A percentile compares a stretch with the other conserved stretches of the same genome.
phyloP scores from a whole-genome alignment of 2,888 invertebrate genomes.

The Alsophila aescularia region DNA sequence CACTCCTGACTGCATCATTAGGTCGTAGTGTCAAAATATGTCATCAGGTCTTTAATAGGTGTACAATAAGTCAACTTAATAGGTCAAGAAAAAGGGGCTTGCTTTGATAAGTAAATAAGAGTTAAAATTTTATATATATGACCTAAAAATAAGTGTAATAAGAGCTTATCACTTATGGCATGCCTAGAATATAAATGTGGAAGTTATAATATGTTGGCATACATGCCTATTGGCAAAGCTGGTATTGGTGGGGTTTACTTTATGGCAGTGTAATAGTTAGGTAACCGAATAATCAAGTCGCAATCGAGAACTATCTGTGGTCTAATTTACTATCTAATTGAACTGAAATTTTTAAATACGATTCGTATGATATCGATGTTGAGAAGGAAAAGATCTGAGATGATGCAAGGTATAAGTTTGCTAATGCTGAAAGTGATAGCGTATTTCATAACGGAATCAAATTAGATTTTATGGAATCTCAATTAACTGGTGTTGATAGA shows the following conservation, averaged over 20 bases:
- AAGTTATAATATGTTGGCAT: too few species aligned
- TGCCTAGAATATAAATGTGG: too few species aligned
- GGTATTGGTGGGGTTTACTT: slow-evolving; percentile 5
- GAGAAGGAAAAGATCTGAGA: slow-evolving; percentile 3
- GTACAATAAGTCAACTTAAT: too few species aligned
- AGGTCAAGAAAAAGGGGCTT: too few species aligned
- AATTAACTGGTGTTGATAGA: neutral
- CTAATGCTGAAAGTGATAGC: neutral
- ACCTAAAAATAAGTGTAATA: too few species aligned
- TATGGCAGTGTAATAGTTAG: slow-evolving; percentile 40
- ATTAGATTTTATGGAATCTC: neutral
- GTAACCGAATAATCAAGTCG: slow-evolving; percentile 50
- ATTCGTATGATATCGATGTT: slow-evolving; percentile 17
- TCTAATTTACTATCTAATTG: slow-evolving; percentile 42
- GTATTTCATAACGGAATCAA: neutral
- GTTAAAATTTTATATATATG: too few species aligned
- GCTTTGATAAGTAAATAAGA: too few species aligned
- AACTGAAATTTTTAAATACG: slow-evolving; percentile 33
- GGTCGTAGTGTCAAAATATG: too few species aligned
- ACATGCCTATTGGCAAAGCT: too few species aligned
- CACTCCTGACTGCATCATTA: too few species aligned
- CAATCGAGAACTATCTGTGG: slow-evolving; percentile 44
- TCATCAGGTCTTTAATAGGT: too few species aligned
- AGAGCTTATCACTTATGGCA: too few species aligned
- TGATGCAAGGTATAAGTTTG: slow-evolving; percentile 18